Base-by-base conservation (phyloP, 2,113 vertebrate genomes). In the Phalacrocorax carbo region DNA sequence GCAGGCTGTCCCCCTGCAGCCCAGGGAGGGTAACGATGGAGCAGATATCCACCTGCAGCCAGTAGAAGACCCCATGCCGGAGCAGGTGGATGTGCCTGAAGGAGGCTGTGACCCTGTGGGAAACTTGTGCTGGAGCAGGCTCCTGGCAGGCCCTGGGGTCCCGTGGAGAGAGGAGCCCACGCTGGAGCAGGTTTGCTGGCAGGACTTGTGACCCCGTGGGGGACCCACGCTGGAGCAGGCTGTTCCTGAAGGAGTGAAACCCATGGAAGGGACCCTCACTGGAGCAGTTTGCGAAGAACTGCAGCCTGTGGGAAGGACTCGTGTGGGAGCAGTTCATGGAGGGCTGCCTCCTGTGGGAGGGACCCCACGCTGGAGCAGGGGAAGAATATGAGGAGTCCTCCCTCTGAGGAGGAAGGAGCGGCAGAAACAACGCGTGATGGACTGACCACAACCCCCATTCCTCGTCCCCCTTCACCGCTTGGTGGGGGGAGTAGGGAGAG, bases 401-500 rank as follows among this genome's bases (percentile, higher is more conserved):
- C 34, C 34, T 9, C 4, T 36, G 34, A 60, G 34, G 22, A 36
- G 22, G 34, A 60, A 60, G 34, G 34, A 60, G 58, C 4, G 5
- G 22, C 34, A 60, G 34, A 60, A 14, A 58, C 29, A 34, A 14
- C 3, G 5, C 22, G 57, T 58, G 57, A 60, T 60, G 58, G 36
- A 15, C 58, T 25, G 58, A 60, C 22, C 4, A 2, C 22, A 36
- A 60, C 7, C 58, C 58, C 22, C 22, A 60, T 60, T 60, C 58
- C 34, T 14, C 2, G 0, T 7, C 21, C 34, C 9, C 21, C 34
- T 36, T 34, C 14, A 9, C 34, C 5, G 46, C 46, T 15, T 4
- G 1, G 14, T n/a, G 14, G 1, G 14, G 14, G 14, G 14, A 60
- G 58, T 6, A 60, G 58, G 58, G 7, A 60, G 10, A 60, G 58